These are phyloP conservation scores for Lysiphlebus fabarum DNA, from an alignment of 1,140 invertebrate species.

Conservation along the genomic window DNA sequence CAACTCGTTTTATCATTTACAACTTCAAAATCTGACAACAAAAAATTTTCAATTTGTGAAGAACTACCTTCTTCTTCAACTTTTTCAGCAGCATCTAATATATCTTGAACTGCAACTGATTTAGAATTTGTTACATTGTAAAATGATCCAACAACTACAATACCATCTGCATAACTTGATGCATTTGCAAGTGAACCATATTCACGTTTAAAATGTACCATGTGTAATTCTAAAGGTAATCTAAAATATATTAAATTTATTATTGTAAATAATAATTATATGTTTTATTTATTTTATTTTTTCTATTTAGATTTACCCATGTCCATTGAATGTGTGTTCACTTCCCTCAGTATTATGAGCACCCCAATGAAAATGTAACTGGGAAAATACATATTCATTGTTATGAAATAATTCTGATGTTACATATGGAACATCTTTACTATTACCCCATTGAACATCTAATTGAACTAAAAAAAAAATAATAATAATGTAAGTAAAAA, in stretches of 20 bases:
- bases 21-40: not conserved
- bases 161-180: slow-evolving; percentile 32
- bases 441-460: too few relatives aligned
- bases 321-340: slow-evolving; percentile 75
- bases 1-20: slow-evolving; percentile 44
- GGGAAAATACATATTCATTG: slow-evolving; percentile 68
- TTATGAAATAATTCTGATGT: too few relatives aligned
- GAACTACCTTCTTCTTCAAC: too few relatives aligned
- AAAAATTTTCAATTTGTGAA: not conserved
- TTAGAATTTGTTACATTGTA: slow-evolving; percentile 28
- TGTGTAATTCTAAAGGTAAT: slow-evolving; percentile 44
- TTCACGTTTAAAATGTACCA: slow-evolving; percentile 37
- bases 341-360: slow-evolving; percentile 67
- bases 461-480: too few relatives aligned
- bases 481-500: too few relatives aligned
- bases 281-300: too few relatives aligned
- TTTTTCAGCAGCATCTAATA: too few relatives aligned
- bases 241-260: too few relatives aligned
- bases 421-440: too few relatives aligned
- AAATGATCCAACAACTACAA: slow-evolving; percentile 39
- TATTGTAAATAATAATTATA: too few relatives aligned
- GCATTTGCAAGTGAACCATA: slow-evolving; percentile 33
- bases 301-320: slow-evolving; percentile 14
- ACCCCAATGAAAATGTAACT: slow-evolving; percentile 78
- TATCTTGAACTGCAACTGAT: too few relatives aligned